These are phyloP conservation scores for Ips nitidus DNA, from an alignment of 1,140 invertebrate genomes.

Conservation along the genomic window DNA sequence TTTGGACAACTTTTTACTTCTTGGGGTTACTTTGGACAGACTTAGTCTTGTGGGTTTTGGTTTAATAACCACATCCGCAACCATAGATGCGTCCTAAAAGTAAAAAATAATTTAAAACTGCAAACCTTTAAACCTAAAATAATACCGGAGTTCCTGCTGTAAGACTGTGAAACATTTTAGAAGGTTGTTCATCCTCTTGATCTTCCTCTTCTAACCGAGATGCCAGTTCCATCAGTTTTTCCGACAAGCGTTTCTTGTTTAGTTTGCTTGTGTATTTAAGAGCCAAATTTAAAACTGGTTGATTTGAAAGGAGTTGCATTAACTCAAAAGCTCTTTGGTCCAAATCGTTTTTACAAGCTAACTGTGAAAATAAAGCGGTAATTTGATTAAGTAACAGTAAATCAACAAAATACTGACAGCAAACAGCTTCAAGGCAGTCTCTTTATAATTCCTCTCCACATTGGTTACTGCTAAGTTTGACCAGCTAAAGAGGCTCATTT, in stretches of 20 bases:
- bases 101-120: not conserved
- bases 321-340: slow-evolving; percentile 86
- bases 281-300: slow-evolving; percentile 76
- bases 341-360: slow-evolving; percentile 78
- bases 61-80: slow-evolving; percentile 29
- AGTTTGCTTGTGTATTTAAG: slow-evolving; percentile 83
- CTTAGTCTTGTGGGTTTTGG: slow-evolving; percentile 8
- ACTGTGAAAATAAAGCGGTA: slow-evolving; percentile 56
- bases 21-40: not conserved
- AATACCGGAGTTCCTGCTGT: not conserved
- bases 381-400: no score
- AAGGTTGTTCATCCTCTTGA: slow-evolving; percentile 15
- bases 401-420: slow-evolving; percentile 61
- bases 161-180: not conserved
- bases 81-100: not conserved
- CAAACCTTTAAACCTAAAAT: not conserved
- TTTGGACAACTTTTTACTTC: not conserved
- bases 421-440: slow-evolving; percentile 87
- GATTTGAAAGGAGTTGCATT: slow-evolving; percentile 77
- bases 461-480: slow-evolving; percentile 62
- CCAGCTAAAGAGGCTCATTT: slow-evolving; percentile 72
- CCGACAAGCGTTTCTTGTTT: slow-evolving; percentile 73
- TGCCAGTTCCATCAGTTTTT: slow-evolving; percentile 63
- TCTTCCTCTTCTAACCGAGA: slow-evolving; percentile 24
- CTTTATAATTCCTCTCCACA: slow-evolving; percentile 64